phyloP scores from a whole-genome alignment of 2,797 vertebrate species.

The Characodon lateralis region DNA sequence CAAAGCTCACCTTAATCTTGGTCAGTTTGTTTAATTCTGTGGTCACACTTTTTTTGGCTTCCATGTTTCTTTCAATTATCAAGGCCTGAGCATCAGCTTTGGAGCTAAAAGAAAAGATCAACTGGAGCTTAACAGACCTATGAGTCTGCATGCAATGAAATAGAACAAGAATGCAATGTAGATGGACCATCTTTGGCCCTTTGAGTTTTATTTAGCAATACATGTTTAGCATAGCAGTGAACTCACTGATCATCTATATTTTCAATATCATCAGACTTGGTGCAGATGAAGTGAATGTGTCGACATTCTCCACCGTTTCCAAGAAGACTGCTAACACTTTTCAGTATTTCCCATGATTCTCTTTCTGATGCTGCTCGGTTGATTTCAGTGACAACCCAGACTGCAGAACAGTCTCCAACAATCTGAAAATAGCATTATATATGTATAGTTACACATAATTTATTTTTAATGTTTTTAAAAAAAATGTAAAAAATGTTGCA shows the following conservation, averaged over 20 bases:
- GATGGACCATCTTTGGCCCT: neutral
- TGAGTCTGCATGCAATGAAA: neutral
- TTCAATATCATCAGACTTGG: conserved; percentile 19
- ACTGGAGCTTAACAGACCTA: neutral
- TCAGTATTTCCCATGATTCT: conserved; percentile 53
- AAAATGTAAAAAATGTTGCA: neutral
- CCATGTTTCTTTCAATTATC: conserved; percentile 9
- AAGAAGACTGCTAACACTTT: conserved; percentile 14
- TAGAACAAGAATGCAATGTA: neutral
- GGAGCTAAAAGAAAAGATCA: neutral
- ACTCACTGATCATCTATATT: conserved; percentile 9
- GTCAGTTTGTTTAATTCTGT: conserved; percentile 12
- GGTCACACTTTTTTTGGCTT: conserved; percentile 18
- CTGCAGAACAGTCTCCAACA: conserved; percentile 46
- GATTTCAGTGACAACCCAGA: conserved; percentile 54
- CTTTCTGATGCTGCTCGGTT: conserved; percentile 32
- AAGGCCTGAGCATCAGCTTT: neutral
- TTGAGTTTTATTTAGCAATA: neutral
- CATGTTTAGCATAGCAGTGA: neutral
- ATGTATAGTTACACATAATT: neutral
- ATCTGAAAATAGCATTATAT: conserved; percentile 27
- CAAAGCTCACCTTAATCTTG: conserved; percentile 23
- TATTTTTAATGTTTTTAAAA: neutral
- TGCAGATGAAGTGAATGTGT: conserved; percentile 59
- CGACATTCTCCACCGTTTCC: conserved; percentile 60